A percentile compares a stretch with the other conserved stretches of the same genome.
Conservation (phyloP, 2,797 vertebrate species). For the Chrosomus eos region DNA sequence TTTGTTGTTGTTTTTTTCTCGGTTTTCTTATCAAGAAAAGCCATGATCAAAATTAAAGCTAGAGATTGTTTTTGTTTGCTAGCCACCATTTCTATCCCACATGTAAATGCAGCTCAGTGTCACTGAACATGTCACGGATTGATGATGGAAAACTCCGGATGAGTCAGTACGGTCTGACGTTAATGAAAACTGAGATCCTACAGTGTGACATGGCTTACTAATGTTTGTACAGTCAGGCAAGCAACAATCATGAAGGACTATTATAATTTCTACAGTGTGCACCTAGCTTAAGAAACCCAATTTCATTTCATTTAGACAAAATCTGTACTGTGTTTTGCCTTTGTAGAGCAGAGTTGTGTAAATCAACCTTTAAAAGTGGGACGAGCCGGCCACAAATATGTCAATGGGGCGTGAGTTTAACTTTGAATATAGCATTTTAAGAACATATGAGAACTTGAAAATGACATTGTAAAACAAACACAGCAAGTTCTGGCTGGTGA, state of each 20-base stretch:
- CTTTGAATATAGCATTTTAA: constrained; percentile 10
- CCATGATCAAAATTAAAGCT: too few relatives aligned
- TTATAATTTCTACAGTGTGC: neutral
- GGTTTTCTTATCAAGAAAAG: too few relatives aligned
- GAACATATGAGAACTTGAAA: neutral
- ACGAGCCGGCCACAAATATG: neutral
- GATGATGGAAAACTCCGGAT: neutral
- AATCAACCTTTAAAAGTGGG: neutral
- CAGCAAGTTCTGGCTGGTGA: constrained; percentile 26
- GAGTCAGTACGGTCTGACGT: neutral
- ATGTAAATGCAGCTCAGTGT: neutral
- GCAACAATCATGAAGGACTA: neutral
- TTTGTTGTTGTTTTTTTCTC: too few relatives aligned
- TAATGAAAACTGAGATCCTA: neutral
- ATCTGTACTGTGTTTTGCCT: neutral
- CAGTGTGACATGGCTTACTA: neutral
- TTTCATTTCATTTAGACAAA: neutral
- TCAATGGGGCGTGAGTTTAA: constrained; percentile 13
- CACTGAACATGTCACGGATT: neutral
- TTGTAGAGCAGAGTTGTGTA: neutral
- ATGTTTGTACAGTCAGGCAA: neutral
- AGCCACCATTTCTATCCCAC: neutral
- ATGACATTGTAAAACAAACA: constrained; percentile 9
- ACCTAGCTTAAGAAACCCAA: neutral
- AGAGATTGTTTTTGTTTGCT: neutral